Conservation (phyloP, 2,797 vertebrate species). For the Coluber constrictor region DNA sequence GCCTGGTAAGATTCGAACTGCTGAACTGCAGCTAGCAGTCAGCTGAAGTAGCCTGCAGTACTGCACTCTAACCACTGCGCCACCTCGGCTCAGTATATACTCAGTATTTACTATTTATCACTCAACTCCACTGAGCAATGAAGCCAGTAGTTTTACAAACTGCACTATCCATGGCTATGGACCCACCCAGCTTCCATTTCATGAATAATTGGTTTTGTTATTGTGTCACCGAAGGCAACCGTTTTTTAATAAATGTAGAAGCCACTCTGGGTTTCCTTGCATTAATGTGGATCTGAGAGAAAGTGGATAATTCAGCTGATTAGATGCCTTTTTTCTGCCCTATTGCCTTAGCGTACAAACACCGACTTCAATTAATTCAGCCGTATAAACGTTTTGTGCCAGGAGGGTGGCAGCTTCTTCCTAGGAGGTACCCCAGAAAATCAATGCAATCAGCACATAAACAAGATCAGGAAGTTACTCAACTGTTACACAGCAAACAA, state of each 20-base stretch:
- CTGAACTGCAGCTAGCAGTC: no score
- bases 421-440: neutral
- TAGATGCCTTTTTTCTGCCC: neutral
- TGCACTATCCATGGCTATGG: neutral
- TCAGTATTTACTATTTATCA: neutral
- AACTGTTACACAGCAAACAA: neutral
- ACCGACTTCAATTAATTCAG: constrained; percentile 22
- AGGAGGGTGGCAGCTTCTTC: neutral
- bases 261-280: neutral
- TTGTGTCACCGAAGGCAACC: neutral
- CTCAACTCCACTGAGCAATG: neutral
- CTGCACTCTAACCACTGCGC: no score
- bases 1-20: no score
- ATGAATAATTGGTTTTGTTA: neutral
- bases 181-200: neutral
- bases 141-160: neutral
- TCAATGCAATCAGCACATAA: neutral
- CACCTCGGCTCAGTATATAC: no score
- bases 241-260: neutral
- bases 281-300: neutral
- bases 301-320: neutral
- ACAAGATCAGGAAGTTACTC: constrained; percentile 8
- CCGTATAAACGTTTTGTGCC: neutral
- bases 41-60: no score
- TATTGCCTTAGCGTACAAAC: neutral